Conservation (phyloP, 2,113 vertebrate species). For the Octodon degus region DNA sequence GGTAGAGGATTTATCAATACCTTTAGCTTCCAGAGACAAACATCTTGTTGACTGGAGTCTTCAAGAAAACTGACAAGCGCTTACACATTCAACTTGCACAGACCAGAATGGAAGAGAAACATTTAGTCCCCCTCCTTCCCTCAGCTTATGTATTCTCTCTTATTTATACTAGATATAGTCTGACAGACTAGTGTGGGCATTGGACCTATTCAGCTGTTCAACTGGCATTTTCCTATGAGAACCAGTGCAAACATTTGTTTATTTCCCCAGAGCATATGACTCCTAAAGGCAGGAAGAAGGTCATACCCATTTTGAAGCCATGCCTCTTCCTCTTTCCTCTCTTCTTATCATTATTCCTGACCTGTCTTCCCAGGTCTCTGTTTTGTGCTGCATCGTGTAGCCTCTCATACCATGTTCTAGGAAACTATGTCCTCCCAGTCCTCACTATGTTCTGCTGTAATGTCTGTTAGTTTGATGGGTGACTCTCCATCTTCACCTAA, state of each 20-base stretch:
- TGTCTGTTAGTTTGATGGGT: neutral
- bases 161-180: neutral
- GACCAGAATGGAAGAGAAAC: neutral
- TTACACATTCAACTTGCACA: neutral
- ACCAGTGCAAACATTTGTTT: neutral
- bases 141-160: neutral
- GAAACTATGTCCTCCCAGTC: neutral
- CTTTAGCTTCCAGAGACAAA: neutral
- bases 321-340: neutral
- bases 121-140: neutral
- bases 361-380: neutral
- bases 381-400: neutral
- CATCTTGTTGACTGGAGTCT: neutral
- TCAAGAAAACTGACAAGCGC: neutral
- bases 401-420: neutral
- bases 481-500: neutral
- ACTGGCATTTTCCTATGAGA: neutral
- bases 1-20: neutral
- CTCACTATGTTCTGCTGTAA: neutral
- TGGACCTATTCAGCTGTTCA: neutral
- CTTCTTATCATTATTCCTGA: neutral
- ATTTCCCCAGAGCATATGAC: neutral
- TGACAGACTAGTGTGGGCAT: neutral
- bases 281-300: neutral
- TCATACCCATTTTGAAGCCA: neutral